Evolutionary conservation across 92 coral and sea anemone genomes (phyloP), one percentile per base, ranked within the genome.

Genomic region (Epizoanthus scotinus): DNA sequence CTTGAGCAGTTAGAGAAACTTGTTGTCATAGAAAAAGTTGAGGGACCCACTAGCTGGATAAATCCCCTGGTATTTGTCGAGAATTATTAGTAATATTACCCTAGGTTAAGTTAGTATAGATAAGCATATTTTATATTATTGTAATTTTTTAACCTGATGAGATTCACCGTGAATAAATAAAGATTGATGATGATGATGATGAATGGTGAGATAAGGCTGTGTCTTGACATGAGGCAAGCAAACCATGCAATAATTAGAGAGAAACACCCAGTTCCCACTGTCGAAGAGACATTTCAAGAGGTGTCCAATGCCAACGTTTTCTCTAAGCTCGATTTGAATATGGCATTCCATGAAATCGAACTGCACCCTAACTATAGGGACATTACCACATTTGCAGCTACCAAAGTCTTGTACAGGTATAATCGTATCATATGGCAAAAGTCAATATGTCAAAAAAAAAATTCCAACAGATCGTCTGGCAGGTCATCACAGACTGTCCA

Each of bases 371-470:
- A 84, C 66, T 88, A 86, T 4, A 78, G 89, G 50, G 91, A 88
- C 83, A 84, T 88, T 40, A 84, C 91, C 60, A 88, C 85, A 10
- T 88, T 85, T 81, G 89, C 92, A 34, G 89, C 84, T 47, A 84
- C 84, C n/a, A n/a, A n/a, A n/a, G n/a, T n/a, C n/a, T n/a, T 6
- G 59, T 69, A n/a, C 68, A 70, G 22, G 59, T 82, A 4, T 57
- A 36, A 42, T 79, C 78, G 18, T 82, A 82, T 70, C 69, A 68
- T 82, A 40, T 82, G 85, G 85, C 12, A n/a, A n/a, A n/a, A n/a
- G 60, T 82, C n/a, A 82, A 70, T 70, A 82, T 70, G 60, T 79
- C 83, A 28, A 75, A 73, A 13, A 80, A 87, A 65, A 82, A 83
- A 61, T 86, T 83, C n/a, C 58, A 84, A 2, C 67, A 66, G 22